These are phyloP conservation scores for Yponomeuta plumbellus DNA, from an alignment of 2,888 invertebrate species.

Conservation along the genomic window DNA sequence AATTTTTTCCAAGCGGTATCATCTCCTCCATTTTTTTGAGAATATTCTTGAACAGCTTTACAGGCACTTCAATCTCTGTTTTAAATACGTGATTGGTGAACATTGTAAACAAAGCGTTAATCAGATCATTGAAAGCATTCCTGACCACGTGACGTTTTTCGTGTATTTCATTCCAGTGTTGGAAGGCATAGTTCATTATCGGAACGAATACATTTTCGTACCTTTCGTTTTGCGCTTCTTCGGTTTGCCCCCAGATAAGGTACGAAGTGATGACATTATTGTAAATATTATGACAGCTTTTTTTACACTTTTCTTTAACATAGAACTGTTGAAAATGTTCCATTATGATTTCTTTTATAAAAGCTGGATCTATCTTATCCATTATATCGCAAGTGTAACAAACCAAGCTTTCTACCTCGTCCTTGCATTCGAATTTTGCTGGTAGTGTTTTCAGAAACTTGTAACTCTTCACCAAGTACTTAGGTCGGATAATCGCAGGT, in stretches of 20 bases:
- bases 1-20: constrained; percentile 41
- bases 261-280: constrained; percentile 38
- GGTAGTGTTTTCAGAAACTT: constrained; percentile 38
- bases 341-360: constrained; percentile 36
- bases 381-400: constrained; percentile 36
- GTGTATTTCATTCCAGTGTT: constrained; percentile 33
- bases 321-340: constrained; percentile 34
- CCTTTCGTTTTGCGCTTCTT: constrained; percentile 37
- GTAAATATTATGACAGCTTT: constrained; percentile 19
- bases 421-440: constrained; percentile 28
- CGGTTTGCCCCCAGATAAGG: constrained; percentile 37
- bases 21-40: constrained; percentile 30
- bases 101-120: constrained; percentile 21
- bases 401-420: constrained; percentile 27
- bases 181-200: constrained; percentile 34
- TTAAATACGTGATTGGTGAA: constrained; percentile 22
- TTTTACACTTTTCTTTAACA: constrained; percentile 27
- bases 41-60: constrained; percentile 35
- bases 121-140: constrained; percentile 29
- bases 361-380: constrained; percentile 37
- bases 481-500: constrained; percentile 35
- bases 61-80: constrained; percentile 33
- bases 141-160: constrained; percentile 28
- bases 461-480: constrained; percentile 45
- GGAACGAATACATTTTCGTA: constrained; percentile 40